These are phyloP conservation scores for Lagria hirta DNA, from an alignment of 2,888 invertebrate species.

Conservation along the genomic window DNA sequence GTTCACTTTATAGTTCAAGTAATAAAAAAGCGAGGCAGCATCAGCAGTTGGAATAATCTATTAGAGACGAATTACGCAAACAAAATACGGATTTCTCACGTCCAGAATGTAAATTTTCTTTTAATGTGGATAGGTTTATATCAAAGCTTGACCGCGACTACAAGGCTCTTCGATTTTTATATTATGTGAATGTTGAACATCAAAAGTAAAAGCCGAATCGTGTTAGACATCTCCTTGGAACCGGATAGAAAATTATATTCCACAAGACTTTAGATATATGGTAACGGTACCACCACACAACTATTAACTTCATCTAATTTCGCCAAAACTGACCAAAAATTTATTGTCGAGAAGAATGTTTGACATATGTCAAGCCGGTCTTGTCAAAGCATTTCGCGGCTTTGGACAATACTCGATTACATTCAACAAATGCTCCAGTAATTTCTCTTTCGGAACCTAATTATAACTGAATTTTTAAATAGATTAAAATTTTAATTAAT, in stretches of 20 bases:
- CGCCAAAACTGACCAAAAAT: too few relatives aligned
- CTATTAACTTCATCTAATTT: too few relatives aligned
- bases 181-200: conserved; percentile 28
- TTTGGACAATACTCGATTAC: conserved; percentile 47
- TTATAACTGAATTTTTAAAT: too few relatives aligned
- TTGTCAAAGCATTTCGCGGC: conserved; percentile 51
- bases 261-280: too few relatives aligned
- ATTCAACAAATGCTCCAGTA: conserved; percentile 53
- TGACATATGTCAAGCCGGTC: conserved; percentile 40
- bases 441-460: too few relatives aligned
- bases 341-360: conserved; percentile 19
- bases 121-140: conserved; percentile 23
- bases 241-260: conserved; percentile 29
- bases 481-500: too few relatives aligned
- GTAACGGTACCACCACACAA: too few relatives aligned
- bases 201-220: conserved; percentile 41
- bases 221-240: conserved; percentile 38
- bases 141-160: conserved; percentile 27
- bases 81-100: conserved; percentile 23
- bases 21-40: conserved; percentile 5
- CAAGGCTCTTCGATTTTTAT: conserved; percentile 30
- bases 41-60: conserved; percentile 12
- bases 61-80: conserved; percentile 22
- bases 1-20: neutral
- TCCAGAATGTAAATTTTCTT: conserved; percentile 23